Evolutionary conservation across 2,888 invertebrate species (phyloP).

Genomic region (Thymelicus acteon): DNA sequence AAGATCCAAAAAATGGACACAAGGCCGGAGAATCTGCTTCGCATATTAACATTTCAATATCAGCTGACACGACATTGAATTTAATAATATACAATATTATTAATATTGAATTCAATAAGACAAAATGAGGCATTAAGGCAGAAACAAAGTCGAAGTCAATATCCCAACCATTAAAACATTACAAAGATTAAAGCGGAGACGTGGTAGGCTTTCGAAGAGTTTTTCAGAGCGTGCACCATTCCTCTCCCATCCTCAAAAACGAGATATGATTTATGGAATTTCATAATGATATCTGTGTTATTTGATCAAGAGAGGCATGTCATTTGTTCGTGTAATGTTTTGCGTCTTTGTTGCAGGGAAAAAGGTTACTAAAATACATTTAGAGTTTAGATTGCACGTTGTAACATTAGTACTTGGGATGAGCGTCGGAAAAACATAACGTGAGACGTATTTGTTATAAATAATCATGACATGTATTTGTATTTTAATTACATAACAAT

Average conservation of each 20-base stretch:
- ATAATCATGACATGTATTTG: too few species aligned
- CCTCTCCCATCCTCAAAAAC: conserved; percentile 23
- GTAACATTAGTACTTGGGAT: not conserved
- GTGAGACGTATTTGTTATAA: too few species aligned
- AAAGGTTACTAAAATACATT: not conserved
- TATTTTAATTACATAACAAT: too few species aligned
- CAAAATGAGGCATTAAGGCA: not conserved
- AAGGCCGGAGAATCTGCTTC: too few species aligned
- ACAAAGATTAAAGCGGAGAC: conserved; percentile 6
- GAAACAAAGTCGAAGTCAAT: not conserved
- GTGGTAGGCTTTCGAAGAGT: conserved; percentile 19
- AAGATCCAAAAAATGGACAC: too few species aligned
- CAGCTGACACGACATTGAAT: too few species aligned
- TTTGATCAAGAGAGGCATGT: conserved; percentile 24
- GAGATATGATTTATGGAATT: conserved; percentile 34
- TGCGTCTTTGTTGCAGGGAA: not conserved
- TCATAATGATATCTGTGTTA: conserved; percentile 35
- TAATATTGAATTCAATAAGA: not conserved
- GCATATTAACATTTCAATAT: too few species aligned
- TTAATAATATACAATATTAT: not conserved
- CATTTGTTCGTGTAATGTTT: conserved; percentile 10
- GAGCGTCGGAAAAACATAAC: too few species aligned
- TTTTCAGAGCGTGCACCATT: conserved; percentile 16
- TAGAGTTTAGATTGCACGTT: not conserved
- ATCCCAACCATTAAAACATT: conserved; percentile 15